Base-by-base conservation (phyloP, 2,888 invertebrate genomes). In the Sinodicranocentrus sp. region DNA sequence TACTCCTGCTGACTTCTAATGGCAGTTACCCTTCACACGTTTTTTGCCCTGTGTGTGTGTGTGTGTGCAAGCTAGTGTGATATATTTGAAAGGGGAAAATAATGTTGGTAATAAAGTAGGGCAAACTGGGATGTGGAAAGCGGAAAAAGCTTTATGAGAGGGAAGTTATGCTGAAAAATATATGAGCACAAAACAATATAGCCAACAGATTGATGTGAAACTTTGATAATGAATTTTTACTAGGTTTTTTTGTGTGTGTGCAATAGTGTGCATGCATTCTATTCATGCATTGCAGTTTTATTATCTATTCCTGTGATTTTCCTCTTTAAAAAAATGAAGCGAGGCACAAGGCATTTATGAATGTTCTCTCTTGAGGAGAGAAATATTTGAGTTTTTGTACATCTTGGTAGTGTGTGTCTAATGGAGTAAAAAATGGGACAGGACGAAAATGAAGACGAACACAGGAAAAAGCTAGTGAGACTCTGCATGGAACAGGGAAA, bases 151-250 rank as follows among this genome's bases (percentile, higher is more conserved):
- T 3, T 6, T 6, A 33, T 33, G 33, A 33, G 33, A 33, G 33
- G 5, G 33, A 33, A n/a, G n/a, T 33, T 33, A 10, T 33, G 3
- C 33, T 6, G 33, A 10, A 3, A 33, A 33, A 33, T 3, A 6
- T 33, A 33, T 33, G 5, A 10, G 3, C 10, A 33, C 5, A 33
- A 10, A 33, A 33, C 3, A 33, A 33, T 6, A 6, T 10, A 33
- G 33, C 5, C 33, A 10, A 33, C 3, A 33, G 65, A 68, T 52
- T 48, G 48, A 68, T 77, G 68, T 25, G 43, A 57, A 68, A 77
- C 77, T 77, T 77, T 59, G 68, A 68, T 77, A 77, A 77, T 77
- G 77, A 77, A 77, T 77, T 77, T 77, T 77, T 23, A 48, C 77
- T 21, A 67, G 65, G 25, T 67, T 72, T 57, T 57, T 23, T 57